Conservation (phyloP, 2,888 invertebrate species). For the Caenorhabditis plicata region DNA sequence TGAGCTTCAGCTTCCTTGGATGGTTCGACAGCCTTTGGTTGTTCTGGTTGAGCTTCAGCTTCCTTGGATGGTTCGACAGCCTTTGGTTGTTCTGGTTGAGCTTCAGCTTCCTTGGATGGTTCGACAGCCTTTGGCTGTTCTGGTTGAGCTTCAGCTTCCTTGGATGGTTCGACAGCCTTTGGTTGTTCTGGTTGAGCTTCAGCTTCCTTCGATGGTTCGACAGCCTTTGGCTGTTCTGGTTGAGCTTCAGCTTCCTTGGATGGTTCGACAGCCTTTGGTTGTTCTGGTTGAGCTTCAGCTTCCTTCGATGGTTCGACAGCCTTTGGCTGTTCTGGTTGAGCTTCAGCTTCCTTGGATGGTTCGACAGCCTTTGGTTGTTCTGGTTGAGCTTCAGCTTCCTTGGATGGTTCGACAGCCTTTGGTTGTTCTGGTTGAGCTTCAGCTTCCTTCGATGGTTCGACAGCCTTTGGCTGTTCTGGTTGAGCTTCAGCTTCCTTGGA, state of each 20-base stretch:
- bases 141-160: background rate
- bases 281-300: background rate
- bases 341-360: background rate
- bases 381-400: background rate
- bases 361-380: background rate
- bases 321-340: background rate
- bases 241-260: background rate
- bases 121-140: background rate
- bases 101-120: background rate
- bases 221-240: conserved; percentile 1
- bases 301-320: background rate
- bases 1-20: conserved; percentile 15
- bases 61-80: background rate
- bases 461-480: background rate
- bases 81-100: background rate
- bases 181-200: background rate
- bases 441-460: no score
- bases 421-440: background rate
- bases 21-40: no score
- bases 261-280: background rate
- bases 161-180: background rate
- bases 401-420: no score
- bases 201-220: background rate
- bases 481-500: background rate
- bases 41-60: background rate